Conservation (phyloP, 2,888 invertebrate species). For the Pollenia labialis region DNA sequence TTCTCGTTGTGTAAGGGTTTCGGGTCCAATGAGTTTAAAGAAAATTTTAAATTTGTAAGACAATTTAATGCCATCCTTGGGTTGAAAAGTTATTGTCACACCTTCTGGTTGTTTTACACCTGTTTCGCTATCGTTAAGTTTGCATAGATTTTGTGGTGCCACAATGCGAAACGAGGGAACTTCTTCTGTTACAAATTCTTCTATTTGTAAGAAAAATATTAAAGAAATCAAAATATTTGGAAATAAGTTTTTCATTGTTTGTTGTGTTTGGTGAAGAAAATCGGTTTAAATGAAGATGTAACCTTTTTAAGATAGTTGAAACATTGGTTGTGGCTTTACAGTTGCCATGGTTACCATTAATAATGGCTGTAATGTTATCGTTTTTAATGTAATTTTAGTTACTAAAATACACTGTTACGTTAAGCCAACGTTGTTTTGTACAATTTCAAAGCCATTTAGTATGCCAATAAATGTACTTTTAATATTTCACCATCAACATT, state of each 20-base stretch:
- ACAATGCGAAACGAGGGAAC: conserved; percentile 75
- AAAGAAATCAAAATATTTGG: not conserved
- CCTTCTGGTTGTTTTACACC: conserved; percentile 69
- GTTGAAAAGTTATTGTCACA: conserved; percentile 74
- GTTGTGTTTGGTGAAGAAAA: not conserved
- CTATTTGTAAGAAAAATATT: conserved; percentile 45
- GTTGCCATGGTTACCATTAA: conserved; percentile 34
- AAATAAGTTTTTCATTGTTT: conserved; percentile 27
- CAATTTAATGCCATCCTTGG: conserved; percentile 76
- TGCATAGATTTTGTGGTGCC: conserved; percentile 76
- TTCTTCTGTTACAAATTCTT: conserved; percentile 52
- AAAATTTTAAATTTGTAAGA: conserved; percentile 76
- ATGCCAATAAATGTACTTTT: too few relatives aligned
- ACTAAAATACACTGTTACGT: too few relatives aligned
- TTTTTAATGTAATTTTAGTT: not conserved
- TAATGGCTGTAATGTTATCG: conserved; percentile 11
- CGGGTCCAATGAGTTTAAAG: conserved; percentile 74
- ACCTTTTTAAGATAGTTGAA: not conserved
- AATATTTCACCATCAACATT: too few relatives aligned
- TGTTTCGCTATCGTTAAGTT: conserved; percentile 70
- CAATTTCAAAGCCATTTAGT: too few relatives aligned
- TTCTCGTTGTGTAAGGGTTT: conserved; percentile 74
- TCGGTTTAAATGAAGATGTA: not conserved
- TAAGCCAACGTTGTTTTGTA: not conserved
- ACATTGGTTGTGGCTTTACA: conserved; percentile 33